Conservation (phyloP, 2,888 invertebrate species). For the Dorcus parallelipipedus region DNA sequence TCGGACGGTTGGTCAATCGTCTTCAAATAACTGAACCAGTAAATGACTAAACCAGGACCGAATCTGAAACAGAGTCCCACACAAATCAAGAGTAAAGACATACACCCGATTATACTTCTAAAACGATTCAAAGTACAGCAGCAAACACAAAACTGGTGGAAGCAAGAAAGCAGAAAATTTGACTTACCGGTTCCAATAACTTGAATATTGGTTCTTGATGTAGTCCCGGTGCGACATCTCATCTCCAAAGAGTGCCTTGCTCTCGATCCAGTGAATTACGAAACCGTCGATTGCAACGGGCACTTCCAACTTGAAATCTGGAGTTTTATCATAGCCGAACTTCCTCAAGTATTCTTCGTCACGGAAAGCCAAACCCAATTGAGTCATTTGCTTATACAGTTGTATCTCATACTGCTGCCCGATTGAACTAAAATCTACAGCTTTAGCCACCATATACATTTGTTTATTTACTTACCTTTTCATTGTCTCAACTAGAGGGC, state of each 20-base stretch:
- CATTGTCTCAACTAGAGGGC: constrained; percentile 74
- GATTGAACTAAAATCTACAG: constrained; percentile 57
- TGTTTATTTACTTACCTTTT: constrained; percentile 59
- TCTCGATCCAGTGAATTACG: constrained; percentile 93
- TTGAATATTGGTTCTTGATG: constrained; percentile 77
- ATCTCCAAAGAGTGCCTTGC: constrained; percentile 93
- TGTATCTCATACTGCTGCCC: constrained; percentile 85
- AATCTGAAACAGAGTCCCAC: constrained; percentile 56
- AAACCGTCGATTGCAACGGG: constrained; percentile 83
- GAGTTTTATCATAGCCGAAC: constrained; percentile 91
- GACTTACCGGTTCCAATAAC: constrained; percentile 78
- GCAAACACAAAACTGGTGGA: neutral
- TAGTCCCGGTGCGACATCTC: constrained; percentile 76
- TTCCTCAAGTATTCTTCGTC: constrained; percentile 78
- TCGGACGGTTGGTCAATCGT: constrained; percentile 51
- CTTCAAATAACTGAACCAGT: constrained; percentile 89
- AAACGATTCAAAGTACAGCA: neutral
- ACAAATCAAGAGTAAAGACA: too few species aligned
- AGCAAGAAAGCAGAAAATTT: neutral
- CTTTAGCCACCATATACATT: too few species aligned
- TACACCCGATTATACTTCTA: too few species aligned
- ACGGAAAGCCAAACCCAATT: constrained; percentile 59
- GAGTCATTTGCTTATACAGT: constrained; percentile 60
- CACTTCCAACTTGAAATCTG: constrained; percentile 86
- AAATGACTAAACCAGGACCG: constrained; percentile 90